Evolutionary conservation across 2,797 vertebrate species (phyloP).

Genomic region (Sebastiscus tertius): DNA sequence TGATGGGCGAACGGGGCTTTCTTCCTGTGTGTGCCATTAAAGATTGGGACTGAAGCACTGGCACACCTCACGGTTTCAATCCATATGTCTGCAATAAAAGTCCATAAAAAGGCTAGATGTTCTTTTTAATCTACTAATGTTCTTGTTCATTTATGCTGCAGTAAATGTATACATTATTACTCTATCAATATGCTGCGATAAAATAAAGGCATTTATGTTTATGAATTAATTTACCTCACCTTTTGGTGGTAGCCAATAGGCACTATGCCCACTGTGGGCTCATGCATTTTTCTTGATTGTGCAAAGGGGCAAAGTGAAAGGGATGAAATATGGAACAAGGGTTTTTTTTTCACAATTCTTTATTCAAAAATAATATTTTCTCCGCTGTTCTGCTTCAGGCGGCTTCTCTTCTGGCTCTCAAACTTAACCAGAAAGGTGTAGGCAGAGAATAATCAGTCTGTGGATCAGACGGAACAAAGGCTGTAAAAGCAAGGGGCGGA

Average conservation of each 20-base stretch:
- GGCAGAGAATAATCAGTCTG: too few relatives aligned
- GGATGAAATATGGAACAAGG: background rate
- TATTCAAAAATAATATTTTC: background rate
- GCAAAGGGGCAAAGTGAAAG: background rate
- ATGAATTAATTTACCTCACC: background rate
- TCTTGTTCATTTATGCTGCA: background rate
- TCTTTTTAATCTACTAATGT: background rate
- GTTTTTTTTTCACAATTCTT: background rate
- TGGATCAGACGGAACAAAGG: too few relatives aligned
- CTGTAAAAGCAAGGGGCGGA: too few relatives aligned
- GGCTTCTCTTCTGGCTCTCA: too few relatives aligned
- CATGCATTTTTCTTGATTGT: background rate
- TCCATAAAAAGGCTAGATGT: background rate
- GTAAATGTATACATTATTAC: background rate
- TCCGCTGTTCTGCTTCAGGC: background rate
- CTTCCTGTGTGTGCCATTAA: background rate
- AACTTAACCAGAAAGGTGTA: too few relatives aligned
- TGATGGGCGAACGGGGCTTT: too few relatives aligned
- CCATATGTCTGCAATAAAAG: background rate
- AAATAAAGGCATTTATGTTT: background rate
- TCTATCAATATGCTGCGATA: background rate
- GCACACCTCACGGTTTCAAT: background rate
- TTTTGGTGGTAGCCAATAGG: background rate
- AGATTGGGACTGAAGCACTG: fast-evolving
- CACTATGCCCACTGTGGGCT: background rate